Evolutionary conservation across 2,113 vertebrate genomes (phyloP).

Genomic region (Cebus imitator): DNA sequence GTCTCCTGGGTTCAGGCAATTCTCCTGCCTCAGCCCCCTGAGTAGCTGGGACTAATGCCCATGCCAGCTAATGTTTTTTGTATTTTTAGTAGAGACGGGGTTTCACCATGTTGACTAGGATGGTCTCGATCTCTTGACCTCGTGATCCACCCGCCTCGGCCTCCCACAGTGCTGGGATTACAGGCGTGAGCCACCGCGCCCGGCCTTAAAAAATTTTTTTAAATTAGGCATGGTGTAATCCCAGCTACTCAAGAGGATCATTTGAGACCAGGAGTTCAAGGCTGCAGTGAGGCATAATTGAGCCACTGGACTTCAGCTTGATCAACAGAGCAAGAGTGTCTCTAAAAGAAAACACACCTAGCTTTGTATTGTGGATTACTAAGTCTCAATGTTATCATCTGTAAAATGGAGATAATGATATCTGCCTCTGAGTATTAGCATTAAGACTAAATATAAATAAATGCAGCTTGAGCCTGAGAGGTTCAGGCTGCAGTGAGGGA

Average conservation of each 20-base stretch:
- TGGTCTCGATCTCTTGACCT: no score
- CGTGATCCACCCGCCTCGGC: no score
- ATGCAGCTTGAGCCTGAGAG: no score
- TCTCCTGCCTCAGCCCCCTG: no score
- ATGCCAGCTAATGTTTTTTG: no score
- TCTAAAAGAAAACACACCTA: background rate
- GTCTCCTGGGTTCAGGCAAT: no score
- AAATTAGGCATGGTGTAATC: background rate
- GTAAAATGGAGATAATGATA: background rate
- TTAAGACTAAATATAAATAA: background rate
- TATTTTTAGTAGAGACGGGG: no score
- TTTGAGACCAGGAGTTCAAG: background rate
- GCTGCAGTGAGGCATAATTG: background rate
- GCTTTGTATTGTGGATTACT: background rate
- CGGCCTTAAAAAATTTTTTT: background rate
- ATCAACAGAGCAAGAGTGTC: background rate
- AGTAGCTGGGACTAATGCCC: no score
- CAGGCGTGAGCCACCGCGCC: no score
- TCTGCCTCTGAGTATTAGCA: background rate
- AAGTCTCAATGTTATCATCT: background rate
- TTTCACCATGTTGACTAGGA: no score
- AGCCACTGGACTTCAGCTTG: background rate
- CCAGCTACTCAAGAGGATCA: background rate
- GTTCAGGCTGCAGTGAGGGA: no score
- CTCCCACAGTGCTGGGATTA: no score